Base-by-base conservation (phyloP, 2,113 vertebrate species). In the Psilopsiagon aurifrons region DNA sequence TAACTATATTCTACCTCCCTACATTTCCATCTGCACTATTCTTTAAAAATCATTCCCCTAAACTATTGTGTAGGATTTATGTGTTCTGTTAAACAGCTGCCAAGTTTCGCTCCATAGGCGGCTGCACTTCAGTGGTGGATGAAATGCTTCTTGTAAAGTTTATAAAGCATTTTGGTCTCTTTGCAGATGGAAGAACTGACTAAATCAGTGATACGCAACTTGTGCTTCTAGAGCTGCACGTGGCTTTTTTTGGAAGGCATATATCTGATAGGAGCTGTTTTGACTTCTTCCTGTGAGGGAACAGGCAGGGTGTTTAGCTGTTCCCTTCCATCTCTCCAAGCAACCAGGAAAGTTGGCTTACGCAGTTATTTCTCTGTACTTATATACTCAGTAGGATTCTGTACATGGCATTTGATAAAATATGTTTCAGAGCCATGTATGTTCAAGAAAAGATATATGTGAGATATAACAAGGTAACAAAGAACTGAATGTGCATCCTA, bases 141-240 rank as follows among this genome's bases (percentile, higher is more conserved):
- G 77, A 93, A 94, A 94, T 79, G n/a, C 74, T 92, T 92, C 87
- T 86, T 96, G 60, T 95, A 96, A 96, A 97, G 85, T 95, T 96
- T 92, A 78, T 90, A 95, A 95, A 94, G 94, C 75, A 94, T 95
- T 95, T 94, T 87, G 68, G 90, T 88, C 55, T 96, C 84, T 90
- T 91, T 97, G 89, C 95, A 95, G 94, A 95, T 96, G 88, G 96
- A 97, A 96, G 93, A 93, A 95, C 87, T 96, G 93, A 95, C 94
- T 97, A 94, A 96, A 97, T 94, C 94, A 86, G 79, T 91, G 92
- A 83, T 91, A 95, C 24, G n/a, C 92, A 94, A 92, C 73, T 96
- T 95, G 88, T 91, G 88, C 67, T 90, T 94, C 77, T 83, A 90
- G 86, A 92, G 68, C 51, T 88, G 91, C 95, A 95, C 90, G 94